These are phyloP conservation scores for Erebia palarica DNA, from an alignment of 2,888 invertebrate species.

Conservation along the genomic window DNA sequence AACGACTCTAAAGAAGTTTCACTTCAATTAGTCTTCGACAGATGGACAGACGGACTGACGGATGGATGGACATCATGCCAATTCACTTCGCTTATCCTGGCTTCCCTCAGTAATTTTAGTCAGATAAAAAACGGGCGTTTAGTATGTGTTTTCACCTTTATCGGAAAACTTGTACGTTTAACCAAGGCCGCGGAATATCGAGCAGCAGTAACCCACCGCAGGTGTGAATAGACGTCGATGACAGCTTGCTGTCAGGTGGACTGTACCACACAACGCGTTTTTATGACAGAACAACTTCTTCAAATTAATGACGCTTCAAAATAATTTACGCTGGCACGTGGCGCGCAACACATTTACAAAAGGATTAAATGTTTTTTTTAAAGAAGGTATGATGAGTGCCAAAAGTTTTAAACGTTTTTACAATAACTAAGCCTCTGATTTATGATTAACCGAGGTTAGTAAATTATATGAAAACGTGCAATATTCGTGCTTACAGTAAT, in stretches of 20 bases:
- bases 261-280: slow-evolving; percentile 43
- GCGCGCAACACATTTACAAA: slow-evolving; percentile 19
- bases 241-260: slow-evolving; percentile 46
- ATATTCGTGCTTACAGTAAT: neutral
- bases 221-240: slow-evolving; percentile 46
- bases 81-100: too few relatives aligned
- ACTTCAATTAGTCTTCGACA: too few relatives aligned
- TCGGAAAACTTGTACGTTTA: slow-evolving; percentile 29
- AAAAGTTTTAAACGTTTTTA: slow-evolving; percentile 1
- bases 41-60: too few relatives aligned
- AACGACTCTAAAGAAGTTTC: too few relatives aligned
- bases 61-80: too few relatives aligned
- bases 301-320: slow-evolving; percentile 33
- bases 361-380: slow-evolving; percentile 13
- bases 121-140: neutral
- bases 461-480: neutral
- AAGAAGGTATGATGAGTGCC: neutral
- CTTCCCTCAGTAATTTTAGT: too few relatives aligned
- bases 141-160: slow-evolving; percentile 37
- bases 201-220: slow-evolving; percentile 39
- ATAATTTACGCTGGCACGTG: slow-evolving; percentile 32
- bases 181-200: slow-evolving; percentile 41
- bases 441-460: neutral
- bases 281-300: slow-evolving; percentile 35
- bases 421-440: slow-evolving; percentile 1